Base-by-base conservation (phyloP, 2,113 vertebrate genomes). In the Centropus unirufus region DNA sequence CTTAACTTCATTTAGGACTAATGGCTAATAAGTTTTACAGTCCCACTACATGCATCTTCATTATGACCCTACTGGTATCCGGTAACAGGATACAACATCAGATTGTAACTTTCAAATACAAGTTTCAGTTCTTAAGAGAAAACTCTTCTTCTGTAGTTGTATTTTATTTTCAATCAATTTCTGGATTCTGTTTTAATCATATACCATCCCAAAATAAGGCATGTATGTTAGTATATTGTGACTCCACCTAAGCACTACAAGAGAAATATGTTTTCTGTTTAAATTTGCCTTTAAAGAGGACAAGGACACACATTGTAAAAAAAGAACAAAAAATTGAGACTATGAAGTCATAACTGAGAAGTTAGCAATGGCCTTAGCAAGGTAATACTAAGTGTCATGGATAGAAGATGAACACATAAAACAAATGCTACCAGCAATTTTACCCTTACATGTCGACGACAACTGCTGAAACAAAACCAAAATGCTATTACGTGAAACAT, bases 121-220 rank as follows among this genome's bases (percentile, higher is more conserved):
- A 32, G 27, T 68, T 32, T 91, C 46, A 39, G 9, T 66, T 77
- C 30, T 22, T 18, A 62, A 36, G 1, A 68, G 63, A 69, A 1
- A 61, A 40, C 7, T 13, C 2, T 32, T 62, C 26, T 80, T 83
- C 94, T 74, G 85, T 91, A 74, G 16, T 30, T 52, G 4, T 59
- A n/a, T 63, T 36, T 78, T 52, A 36, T 76, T 89, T 93, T 91
- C 21, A 76, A 4, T 44, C 23, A 80, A 8, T 75, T 92, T 89
- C 21, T 89, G 16, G 39, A 32, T 57, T 67, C 26, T 76, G 7
- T 55, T 93, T 64, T 54, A 89, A 47, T 89, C 17, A 14, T 49
- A 66, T 6, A 59, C 5, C 9, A 62, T 44, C 14, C 34, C 29
- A 83, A 84, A 92, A 54, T 44, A 42, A 85, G 7, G 5, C 52